phyloP scores from a whole-genome alignment of 2,113 vertebrate species.

The Lepus americanus region DNA sequence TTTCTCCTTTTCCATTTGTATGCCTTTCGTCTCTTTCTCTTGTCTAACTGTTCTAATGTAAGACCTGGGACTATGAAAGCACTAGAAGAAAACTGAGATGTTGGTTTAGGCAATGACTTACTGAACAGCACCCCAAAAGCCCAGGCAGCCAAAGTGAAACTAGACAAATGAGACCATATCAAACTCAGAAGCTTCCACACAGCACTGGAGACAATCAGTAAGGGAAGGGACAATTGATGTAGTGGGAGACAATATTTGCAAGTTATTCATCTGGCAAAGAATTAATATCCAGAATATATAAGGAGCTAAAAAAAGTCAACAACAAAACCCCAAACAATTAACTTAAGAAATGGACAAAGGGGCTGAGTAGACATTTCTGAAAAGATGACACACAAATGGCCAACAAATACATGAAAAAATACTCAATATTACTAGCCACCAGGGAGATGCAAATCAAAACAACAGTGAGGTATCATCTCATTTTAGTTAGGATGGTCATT shows the following conservation, averaged over 20 bases:
- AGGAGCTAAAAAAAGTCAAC: background rate
- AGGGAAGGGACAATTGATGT: background rate
- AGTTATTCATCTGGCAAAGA: background rate
- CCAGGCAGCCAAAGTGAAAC: too few relatives aligned
- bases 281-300: background rate
- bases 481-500: background rate
- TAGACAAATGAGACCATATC: too few relatives aligned
- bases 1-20: too few relatives aligned
- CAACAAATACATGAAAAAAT: background rate
- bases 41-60: too few relatives aligned
- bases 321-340: background rate
- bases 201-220: background rate
- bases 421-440: background rate
- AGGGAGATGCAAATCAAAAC: background rate
- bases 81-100: too few relatives aligned
- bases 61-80: too few relatives aligned
- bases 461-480: background rate
- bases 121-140: too few relatives aligned
- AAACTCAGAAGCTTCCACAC: background rate
- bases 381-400: background rate
- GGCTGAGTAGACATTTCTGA: background rate
- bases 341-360: background rate
- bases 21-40: too few relatives aligned
- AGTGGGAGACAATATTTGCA: background rate
- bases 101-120: too few relatives aligned